Evolutionary conservation across 1,140 invertebrate species (phyloP), one percentile per base, ranked within the genome.

Genomic region (Archegozetes longisetosus): DNA sequence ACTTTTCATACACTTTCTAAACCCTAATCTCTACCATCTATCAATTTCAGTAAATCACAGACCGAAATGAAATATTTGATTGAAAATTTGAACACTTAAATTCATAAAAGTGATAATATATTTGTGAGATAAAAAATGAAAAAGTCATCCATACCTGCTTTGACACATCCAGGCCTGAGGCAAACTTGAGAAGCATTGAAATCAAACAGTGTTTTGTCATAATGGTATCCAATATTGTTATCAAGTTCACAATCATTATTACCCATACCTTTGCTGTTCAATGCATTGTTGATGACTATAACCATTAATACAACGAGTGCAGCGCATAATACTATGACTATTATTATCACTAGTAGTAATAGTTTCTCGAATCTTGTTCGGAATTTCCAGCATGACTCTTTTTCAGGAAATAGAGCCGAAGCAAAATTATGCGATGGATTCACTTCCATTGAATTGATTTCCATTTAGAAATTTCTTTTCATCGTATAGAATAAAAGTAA

Each of bases 141-240:
- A 9, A 52, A 25, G 4, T 52, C 20, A 28, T 52, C 2, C 62
- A 66, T 64, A 72, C 71, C 71, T 52, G 70, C 66, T 57, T 61
- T 62, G 4, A 73, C 71, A 62, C 72, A 74, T 53, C 71, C 71
- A 49, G 66, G 65, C 24, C 69, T 70, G 25, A 70, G 55, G 58
- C 71, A 72, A 53, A 70, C 61, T 26, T 65, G 61, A 9, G 32
- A 40, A 40, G 6, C 32, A 17, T 6, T 9, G 32, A 17, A 40
- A 40, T 9, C 32, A 40, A 40, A 40, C 32, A 40, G 6, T 40
- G 32, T 40, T 9, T 40, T 40, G 32, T 40, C 32, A 40, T 40
- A 40, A 40, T 40, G 6, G 32, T 9, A 40, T 6, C 32, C 32
- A 6, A 40, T 17, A 40, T 40, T 40, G 17, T 40, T 40, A 40